These are phyloP conservation scores for Himalopsyche tibetana DNA, from an alignment of 2,888 invertebrate genomes.

Conservation along the genomic window DNA sequence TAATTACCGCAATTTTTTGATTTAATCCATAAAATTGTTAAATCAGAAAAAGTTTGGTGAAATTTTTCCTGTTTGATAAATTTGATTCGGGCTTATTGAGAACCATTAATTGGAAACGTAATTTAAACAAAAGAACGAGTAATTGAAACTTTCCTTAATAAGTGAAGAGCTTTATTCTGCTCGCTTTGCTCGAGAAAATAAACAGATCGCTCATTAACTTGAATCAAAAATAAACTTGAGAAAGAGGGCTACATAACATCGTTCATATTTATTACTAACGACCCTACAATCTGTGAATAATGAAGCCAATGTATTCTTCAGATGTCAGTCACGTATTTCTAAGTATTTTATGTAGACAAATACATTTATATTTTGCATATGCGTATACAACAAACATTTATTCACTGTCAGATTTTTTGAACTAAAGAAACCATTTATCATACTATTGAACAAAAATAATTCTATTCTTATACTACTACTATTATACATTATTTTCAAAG, in stretches of 20 bases:
- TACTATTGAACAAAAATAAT: no score
- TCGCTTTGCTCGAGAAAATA: conserved; percentile 20
- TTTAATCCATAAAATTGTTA: conserved; percentile 8
- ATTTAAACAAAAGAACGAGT: conserved; percentile 32
- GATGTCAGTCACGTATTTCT: not conserved
- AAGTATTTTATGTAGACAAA: no score
- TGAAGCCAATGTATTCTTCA: conserved; percentile 10
- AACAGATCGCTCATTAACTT: conserved; percentile 44
- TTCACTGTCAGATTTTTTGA: no score
- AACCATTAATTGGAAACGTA: conserved; percentile 8
- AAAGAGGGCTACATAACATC: not conserved
- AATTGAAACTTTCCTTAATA: conserved; percentile 39
- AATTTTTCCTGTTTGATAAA: conserved; percentile 7
- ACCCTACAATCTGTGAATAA: conserved; percentile 16
- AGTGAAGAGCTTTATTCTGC: conserved; percentile 13
- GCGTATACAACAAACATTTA: no score
- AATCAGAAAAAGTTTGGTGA: not conserved
- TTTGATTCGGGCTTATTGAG: conserved; percentile 8
- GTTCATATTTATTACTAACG: conserved; percentile 22
- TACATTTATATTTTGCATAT: no score
- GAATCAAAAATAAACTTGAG: conserved; percentile 36
- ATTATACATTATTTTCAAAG: no score
- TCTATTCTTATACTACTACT: no score
- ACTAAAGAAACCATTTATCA: no score
- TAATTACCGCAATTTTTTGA: conserved; percentile 11